Conservation (phyloP, 2,113 vertebrate species). For the Corydoras sp. region DNA sequence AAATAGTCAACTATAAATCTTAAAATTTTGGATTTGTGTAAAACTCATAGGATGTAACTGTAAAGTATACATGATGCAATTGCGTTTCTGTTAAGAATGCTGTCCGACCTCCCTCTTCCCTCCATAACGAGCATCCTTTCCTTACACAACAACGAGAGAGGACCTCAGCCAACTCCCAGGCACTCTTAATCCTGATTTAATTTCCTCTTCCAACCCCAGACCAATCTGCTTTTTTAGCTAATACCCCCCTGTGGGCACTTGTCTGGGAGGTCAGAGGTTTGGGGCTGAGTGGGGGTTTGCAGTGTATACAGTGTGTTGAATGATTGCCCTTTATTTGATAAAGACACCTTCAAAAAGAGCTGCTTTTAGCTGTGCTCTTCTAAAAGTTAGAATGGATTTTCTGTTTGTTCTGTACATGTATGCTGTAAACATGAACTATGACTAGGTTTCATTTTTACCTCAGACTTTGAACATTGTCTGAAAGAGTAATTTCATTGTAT, state of each 20-base stretch:
- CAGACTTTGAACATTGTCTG: no score
- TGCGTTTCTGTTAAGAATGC: slow-evolving; percentile 3
- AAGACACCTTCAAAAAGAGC: no score
- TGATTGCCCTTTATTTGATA: not conserved
- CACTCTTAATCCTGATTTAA: slow-evolving; percentile 71
- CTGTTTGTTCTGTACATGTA: no score
- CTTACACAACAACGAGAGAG: slow-evolving; percentile 24
- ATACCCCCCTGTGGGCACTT: slow-evolving; percentile 31
- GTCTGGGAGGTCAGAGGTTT: slow-evolving; percentile 32
- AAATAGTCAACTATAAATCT: no score
- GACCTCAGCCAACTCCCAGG: slow-evolving; percentile 36
- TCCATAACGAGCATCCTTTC: slow-evolving; percentile 6
- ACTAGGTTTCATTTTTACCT: no score
- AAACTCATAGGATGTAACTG: no score
- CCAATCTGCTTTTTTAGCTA: slow-evolving; percentile 38
- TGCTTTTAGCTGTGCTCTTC: no score
- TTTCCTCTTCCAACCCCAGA: slow-evolving; percentile 64
- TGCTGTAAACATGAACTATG: no score
- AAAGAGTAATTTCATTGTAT: no score
- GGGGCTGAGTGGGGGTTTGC: slow-evolving; percentile 5
- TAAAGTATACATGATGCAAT: not conserved
- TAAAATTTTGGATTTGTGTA: no score
- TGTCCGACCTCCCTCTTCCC: not conserved
- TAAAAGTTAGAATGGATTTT: no score
- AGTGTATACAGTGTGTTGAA: slow-evolving; percentile 28